Conservation (phyloP, 2,888 invertebrate species). For the Rhingia campestris region DNA sequence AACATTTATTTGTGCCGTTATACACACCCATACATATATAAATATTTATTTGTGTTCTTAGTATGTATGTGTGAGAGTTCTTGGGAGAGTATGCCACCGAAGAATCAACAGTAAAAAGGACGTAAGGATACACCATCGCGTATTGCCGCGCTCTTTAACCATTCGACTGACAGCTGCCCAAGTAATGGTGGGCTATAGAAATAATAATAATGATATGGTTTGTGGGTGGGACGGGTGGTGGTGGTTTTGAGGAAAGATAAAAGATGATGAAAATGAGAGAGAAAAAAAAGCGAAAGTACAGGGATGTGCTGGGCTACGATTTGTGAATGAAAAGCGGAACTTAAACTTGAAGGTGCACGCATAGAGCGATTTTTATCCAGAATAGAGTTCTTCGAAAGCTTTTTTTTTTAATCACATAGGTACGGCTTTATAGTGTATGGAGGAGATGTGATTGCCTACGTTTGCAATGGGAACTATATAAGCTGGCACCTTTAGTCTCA, state of each 20-base stretch:
- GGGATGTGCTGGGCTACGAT: conserved; percentile 48
- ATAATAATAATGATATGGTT: conserved; percentile 31
- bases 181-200: conserved; percentile 22
- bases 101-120: conserved; percentile 66
- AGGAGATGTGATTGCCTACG: too few species aligned
- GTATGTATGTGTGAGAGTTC: conserved; percentile 38
- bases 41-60: conserved; percentile 20
- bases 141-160: conserved; percentile 36
- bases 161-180: conserved; percentile 58
- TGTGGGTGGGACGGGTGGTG: background rate
- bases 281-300: conserved; percentile 58
- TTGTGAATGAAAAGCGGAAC: conserved; percentile 54
- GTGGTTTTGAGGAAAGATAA: conserved; percentile 18
- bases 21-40: background rate
- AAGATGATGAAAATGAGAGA: conserved; percentile 45
- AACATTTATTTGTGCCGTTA: conserved; percentile 29
- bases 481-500: too few species aligned
- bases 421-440: background rate
- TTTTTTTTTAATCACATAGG: background rate
- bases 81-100: conserved; percentile 55
- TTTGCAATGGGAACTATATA: too few species aligned
- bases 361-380: background rate
- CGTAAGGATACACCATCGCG: conserved; percentile 46
- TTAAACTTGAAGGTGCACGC: background rate
- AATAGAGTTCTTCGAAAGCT: background rate